Conservation (phyloP, 2,888 invertebrate genomes). For the Bellardia bayeri region DNA sequence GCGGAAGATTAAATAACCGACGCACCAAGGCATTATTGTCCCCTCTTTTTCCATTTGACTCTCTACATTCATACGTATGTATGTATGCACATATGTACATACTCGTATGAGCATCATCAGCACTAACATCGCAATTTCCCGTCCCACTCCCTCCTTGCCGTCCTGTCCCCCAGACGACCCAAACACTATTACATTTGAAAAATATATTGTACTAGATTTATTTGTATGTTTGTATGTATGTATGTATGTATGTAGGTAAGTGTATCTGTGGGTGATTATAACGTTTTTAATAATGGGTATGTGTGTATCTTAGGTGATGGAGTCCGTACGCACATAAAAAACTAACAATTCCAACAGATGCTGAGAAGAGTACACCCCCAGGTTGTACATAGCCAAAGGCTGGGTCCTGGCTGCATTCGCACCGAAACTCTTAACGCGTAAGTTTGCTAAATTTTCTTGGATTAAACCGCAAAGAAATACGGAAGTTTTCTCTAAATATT, state of each 20-base stretch:
- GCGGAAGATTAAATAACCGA: constrained; percentile 78
- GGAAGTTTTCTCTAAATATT: constrained; percentile 79
- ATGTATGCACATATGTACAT: neutral
- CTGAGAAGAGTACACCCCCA: constrained; percentile 84
- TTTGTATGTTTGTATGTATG: constrained; percentile 46
- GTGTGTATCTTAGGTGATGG: constrained; percentile 70
- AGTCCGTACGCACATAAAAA: constrained; percentile 72
- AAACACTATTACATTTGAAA: constrained; percentile 50
- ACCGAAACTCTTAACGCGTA: constrained; percentile 83
- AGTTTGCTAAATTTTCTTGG: constrained; percentile 82
- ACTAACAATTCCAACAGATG: constrained; percentile 79
- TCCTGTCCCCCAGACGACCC: constrained; percentile 54
- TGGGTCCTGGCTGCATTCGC: constrained; percentile 84
- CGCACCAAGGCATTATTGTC: constrained; percentile 68
- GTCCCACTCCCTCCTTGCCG: constrained; percentile 48
- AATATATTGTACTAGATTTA: constrained; percentile 12
- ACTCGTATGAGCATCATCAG: constrained; percentile 16
- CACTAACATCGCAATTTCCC: constrained; percentile 24
- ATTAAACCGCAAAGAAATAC: constrained; percentile 82
- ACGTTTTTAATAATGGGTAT: constrained; percentile 54
- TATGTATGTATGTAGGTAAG: constrained; percentile 34
- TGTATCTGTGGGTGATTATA: constrained; percentile 46
- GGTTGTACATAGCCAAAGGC: constrained; percentile 85
- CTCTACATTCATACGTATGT: neutral
- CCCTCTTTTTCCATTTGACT: constrained; percentile 45